Conservation (phyloP, 2,888 invertebrate genomes). For the Lithophane socia region DNA sequence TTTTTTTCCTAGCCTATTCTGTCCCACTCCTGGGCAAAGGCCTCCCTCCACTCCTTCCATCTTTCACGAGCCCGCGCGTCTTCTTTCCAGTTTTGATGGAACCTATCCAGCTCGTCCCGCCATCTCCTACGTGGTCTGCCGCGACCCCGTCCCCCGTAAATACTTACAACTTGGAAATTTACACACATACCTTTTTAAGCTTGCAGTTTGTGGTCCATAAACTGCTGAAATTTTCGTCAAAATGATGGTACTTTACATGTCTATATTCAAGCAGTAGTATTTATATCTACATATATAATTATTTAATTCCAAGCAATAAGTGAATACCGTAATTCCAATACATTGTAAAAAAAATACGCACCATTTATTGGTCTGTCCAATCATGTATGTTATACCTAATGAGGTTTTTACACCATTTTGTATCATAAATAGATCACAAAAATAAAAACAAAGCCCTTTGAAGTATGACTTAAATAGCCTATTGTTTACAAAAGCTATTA, state of each 20-base stretch:
- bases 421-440: not conserved
- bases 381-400: not conserved
- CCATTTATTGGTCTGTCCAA: not conserved
- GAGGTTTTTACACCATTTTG: no score
- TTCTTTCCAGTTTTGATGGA: no score
- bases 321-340: not conserved
- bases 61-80: no score
- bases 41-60: no score
- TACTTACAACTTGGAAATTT: not conserved
- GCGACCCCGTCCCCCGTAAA: no score
- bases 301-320: not conserved
- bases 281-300: not conserved
- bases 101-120: no score
- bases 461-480: constrained; percentile 24
- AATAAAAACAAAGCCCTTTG: constrained; percentile 1
- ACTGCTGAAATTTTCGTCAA: not conserved
- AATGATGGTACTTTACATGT: not conserved
- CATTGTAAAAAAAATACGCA: not conserved
- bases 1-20: no score
- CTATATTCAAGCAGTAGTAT: not conserved
- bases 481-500: constrained; percentile 51
- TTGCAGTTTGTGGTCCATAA: not conserved
- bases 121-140: no score
- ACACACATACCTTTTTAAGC: not conserved
- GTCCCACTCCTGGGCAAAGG: no score